These are phyloP conservation scores for Lithophane socia DNA, from an alignment of 2,888 invertebrate genomes.

Conservation along the genomic window DNA sequence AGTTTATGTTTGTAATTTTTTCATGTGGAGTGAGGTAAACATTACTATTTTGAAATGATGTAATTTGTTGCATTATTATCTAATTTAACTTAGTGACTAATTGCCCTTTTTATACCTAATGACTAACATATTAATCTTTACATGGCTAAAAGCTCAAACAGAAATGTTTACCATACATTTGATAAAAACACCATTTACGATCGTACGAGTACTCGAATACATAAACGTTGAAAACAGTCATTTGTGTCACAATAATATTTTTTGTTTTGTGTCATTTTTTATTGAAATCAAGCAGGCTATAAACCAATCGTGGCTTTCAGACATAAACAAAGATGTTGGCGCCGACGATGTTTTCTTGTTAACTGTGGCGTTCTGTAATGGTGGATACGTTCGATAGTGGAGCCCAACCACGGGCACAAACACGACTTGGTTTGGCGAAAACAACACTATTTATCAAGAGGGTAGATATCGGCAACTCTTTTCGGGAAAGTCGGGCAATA, in stretches of 20 bases:
- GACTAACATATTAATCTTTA: not conserved
- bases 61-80: not conserved
- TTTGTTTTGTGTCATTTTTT: conserved; percentile 65
- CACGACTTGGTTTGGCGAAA: conserved; percentile 85
- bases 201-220: conserved; percentile 11
- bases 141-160: not conserved
- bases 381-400: conserved; percentile 67
- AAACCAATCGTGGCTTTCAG: conserved; percentile 71
- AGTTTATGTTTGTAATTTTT: conserved; percentile 9
- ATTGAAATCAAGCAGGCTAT: conserved; percentile 68
- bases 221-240: conserved; percentile 49
- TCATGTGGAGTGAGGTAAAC: not conserved
- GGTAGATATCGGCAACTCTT: conserved; percentile 83
- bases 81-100: not conserved
- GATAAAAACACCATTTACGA: conserved; percentile 44
- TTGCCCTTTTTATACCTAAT: not conserved
- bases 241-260: conserved; percentile 59
- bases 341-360: conserved; percentile 75
- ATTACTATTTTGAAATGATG: too few relatives aligned
- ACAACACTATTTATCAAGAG: conserved; percentile 90
- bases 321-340: conserved; percentile 79
- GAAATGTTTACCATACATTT: conserved; percentile 28
- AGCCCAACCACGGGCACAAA: conserved; percentile 78
- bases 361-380: conserved; percentile 67
- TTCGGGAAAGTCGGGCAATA: conserved; percentile 82